Evolutionary conservation across 2,888 invertebrate species (phyloP).

Genomic region (Calliphora vomitoria): DNA sequence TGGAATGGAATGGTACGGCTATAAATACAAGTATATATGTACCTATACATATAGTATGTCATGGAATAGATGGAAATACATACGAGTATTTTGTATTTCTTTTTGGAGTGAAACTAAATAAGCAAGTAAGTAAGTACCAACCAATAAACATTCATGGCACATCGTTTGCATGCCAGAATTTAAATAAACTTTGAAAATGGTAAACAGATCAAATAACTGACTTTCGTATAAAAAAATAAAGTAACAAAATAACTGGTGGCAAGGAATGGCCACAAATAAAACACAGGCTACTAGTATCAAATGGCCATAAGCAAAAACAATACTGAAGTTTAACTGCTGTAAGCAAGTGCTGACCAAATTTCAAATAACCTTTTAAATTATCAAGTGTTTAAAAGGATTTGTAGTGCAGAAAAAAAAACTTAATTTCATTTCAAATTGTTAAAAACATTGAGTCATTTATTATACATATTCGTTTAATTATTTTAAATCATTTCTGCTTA

Average conservation of each 20-base stretch:
- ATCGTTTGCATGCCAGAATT: slow-evolving; percentile 63
- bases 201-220: slow-evolving; percentile 67
- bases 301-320: slow-evolving; percentile 13
- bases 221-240: slow-evolving; percentile 11
- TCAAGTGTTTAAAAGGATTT: slow-evolving; percentile 39
- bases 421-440: slow-evolving; percentile 14
- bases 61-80: slow-evolving; percentile 37
- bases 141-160: slow-evolving; percentile 40
- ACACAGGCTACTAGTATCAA: slow-evolving; percentile 14
- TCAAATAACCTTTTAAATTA: slow-evolving; percentile 44
- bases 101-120: slow-evolving; percentile 11
- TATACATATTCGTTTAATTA: slow-evolving; percentile 44
- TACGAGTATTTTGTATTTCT: not conserved
- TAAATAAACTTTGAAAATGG: slow-evolving; percentile 62
- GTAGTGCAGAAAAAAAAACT: not conserved
- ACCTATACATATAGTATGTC: not conserved
- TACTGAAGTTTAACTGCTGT: not conserved
- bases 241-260: slow-evolving; percentile 12
- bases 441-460: not conserved
- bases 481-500: slow-evolving; percentile 47
- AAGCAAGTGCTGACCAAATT: slow-evolving; percentile 35
- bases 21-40: slow-evolving; percentile 1
- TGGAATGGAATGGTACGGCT: slow-evolving; percentile 39
- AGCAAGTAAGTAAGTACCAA: not conserved
- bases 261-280: not conserved